These are phyloP conservation scores for Plebejus melissa DNA, from an alignment of 2,888 invertebrate species.

Conservation along the genomic window DNA sequence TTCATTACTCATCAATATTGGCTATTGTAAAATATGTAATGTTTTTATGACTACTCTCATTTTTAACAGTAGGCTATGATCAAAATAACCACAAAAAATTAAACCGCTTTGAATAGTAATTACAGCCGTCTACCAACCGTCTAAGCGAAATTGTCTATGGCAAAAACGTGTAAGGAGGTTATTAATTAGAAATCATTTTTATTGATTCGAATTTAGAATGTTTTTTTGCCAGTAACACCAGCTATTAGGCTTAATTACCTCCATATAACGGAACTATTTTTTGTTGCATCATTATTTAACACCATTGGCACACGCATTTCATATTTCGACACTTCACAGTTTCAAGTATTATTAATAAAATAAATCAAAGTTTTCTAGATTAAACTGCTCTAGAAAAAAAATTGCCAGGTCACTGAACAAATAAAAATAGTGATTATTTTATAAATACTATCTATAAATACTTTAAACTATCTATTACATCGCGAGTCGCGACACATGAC, in stretches of 20 bases:
- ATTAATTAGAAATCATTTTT: conserved; percentile 4
- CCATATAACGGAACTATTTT: neutral
- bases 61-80: neutral
- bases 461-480: too few species aligned
- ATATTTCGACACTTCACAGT: neutral
- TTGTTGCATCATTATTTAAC: neutral
- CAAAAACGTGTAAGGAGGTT: conserved; percentile 7
- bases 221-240: neutral
- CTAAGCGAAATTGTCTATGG: conserved; percentile 4
- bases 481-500: too few species aligned
- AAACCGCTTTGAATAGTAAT: neutral
- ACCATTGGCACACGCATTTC: conserved; percentile 1
- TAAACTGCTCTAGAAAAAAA: too few species aligned
- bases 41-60: neutral
- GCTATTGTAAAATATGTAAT: neutral
- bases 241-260: conserved; percentile 4
- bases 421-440: too few species aligned
- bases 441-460: too few species aligned
- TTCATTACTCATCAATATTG: neutral
- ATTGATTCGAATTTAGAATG: neutral
- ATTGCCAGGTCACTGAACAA: too few species aligned
- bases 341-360: neutral
- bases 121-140: conserved; percentile 7
- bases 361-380: too few species aligned
- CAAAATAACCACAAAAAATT: neutral